Evolutionary conservation across 2,888 invertebrate species (phyloP), one percentile per base, ranked within the genome.

Genomic region (Leptopterna dolabrata): DNA sequence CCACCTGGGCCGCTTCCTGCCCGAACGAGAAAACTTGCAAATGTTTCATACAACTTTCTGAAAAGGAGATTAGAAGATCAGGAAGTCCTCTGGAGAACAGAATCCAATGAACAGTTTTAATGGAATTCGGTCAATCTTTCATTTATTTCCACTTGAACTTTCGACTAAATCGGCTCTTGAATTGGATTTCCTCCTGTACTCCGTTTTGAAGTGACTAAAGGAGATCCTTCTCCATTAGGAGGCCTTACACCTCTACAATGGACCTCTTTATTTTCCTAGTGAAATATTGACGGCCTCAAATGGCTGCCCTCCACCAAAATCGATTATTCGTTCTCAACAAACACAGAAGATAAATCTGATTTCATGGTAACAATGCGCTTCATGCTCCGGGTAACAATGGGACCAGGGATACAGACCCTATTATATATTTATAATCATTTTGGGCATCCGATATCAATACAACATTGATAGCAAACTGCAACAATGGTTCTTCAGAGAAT

Each of bases 81-180:
- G 76, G 85, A 85, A 85, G 85, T 85, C 85, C 24, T 36, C 73
- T n/a, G 36, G 36, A 41, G 41, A 36, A 36, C 41, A 78, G 78
- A 85, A 85, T 85, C 85, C 85, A 85, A 85, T 85, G 85, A 85
- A 85, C 85, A 85, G 85, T 73, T 85, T 85, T 85, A 85, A 85
- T 85, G 85, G 85, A 85, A 85, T 85, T 85, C 73, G 85, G 85
- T 85, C 85, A 85, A 85, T 85, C 85, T 76, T 85, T 85, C 85
- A 85, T 85, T 85, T 85, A 85, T 85, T 73, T 76, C 85, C 76
- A 85, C 85, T 85, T 85, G 85, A 85, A 85, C 73, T 85, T 85
- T 47, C 14, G 85, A 85, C 85, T 29, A 76, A 85, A 85, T 73
- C 45, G 47, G 70, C 76, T 47, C n/a, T 43, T 45, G 85, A 73